Evolutionary conservation across 2,888 invertebrate genomes (phyloP).

Genomic region (Gymnocheta viridis): DNA sequence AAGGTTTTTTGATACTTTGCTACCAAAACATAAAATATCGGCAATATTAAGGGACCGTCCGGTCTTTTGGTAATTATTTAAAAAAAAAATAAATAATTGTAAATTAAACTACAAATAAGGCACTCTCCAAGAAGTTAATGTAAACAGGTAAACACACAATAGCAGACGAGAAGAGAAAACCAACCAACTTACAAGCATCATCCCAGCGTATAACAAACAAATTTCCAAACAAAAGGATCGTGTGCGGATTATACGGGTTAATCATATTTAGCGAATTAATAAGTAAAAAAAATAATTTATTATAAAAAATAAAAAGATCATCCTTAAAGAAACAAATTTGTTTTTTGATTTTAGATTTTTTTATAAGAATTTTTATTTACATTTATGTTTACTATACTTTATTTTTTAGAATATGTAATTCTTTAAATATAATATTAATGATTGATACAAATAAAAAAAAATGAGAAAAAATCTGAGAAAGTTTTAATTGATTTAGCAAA

Average conservation of each 20-base stretch:
- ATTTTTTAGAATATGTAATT: constrained; percentile 55
- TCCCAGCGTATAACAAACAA: constrained; percentile 18
- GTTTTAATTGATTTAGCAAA: constrained; percentile 27
- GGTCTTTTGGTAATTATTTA: constrained; percentile 54
- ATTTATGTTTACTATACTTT: constrained; percentile 16
- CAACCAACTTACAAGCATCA: not conserved
- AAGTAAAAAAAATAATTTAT: constrained; percentile 22
- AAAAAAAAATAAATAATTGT: constrained; percentile 16
- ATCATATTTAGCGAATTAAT: constrained; percentile 59
- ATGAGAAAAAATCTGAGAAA: constrained; percentile 22
- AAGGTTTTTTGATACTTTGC: constrained; percentile 68
- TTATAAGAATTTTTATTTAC: constrained; percentile 43
- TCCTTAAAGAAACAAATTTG: constrained; percentile 26
- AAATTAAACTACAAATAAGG: constrained; percentile 28
- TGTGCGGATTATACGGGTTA: constrained; percentile 69
- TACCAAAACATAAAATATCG: constrained; percentile 51
- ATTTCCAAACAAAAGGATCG: constrained; percentile 54
- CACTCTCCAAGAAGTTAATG: constrained; percentile 13
- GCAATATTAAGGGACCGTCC: constrained; percentile 70
- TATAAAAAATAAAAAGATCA: constrained; percentile 27
- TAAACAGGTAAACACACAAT: not conserved
- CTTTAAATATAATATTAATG: constrained; percentile 51
- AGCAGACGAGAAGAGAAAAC: constrained; percentile 1
- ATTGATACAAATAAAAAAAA: constrained; percentile 9
- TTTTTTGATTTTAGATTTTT: constrained; percentile 39